Percentiles rank a stretch among this genome's conserved stretches.
Conservation (phyloP, 2,888 invertebrate species). For the Cheiracanthium punctorium region DNA sequence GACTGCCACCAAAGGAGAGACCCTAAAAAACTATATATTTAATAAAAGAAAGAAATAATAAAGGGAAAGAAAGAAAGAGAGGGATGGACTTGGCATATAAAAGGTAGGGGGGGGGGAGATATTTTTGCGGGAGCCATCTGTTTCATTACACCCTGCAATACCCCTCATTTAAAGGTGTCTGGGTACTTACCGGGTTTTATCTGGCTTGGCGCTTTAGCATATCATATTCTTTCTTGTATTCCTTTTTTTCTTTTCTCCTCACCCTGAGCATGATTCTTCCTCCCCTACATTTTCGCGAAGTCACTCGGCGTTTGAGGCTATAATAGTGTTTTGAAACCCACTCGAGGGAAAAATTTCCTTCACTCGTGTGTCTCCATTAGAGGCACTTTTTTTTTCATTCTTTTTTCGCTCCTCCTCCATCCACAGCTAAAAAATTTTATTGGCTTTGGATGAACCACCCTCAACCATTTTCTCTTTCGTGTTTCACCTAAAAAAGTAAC, state of each 20-base stretch:
- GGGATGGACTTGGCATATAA: conserved; percentile 9
- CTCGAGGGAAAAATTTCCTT: conserved; percentile 64
- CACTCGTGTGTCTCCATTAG: conserved; percentile 63
- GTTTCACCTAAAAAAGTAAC: conserved; percentile 50
- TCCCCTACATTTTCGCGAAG: conserved; percentile 60
- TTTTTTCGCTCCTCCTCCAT: background rate
- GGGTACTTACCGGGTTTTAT: conserved; percentile 44
- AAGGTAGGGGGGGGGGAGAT: conserved; percentile 31
- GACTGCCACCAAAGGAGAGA: conserved; percentile 31
- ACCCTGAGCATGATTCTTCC: conserved; percentile 18
- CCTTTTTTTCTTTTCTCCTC: conserved; percentile 29
- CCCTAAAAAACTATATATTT: conserved; percentile 59
- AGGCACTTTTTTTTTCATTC: conserved; percentile 48
- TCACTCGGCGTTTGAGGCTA: conserved; percentile 67
- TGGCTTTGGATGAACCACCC: conserved; percentile 63
- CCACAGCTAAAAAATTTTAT: conserved; percentile 52
- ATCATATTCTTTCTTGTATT: conserved; percentile 64
- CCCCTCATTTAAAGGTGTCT: conserved; percentile 61
- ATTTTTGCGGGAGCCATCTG: conserved; percentile 58
- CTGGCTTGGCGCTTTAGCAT: conserved; percentile 65
- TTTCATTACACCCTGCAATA: conserved; percentile 60
- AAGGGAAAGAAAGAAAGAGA: conserved; percentile 19
- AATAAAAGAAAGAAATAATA: too few relatives aligned
- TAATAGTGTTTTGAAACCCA: conserved; percentile 66
- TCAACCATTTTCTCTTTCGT: conserved; percentile 63